A percentile compares a stretch with the other conserved stretches of the same genome.
phyloP scores from a whole-genome alignment of 2,888 invertebrate genomes.

The Pseudococcus jackbeardsleyi region DNA sequence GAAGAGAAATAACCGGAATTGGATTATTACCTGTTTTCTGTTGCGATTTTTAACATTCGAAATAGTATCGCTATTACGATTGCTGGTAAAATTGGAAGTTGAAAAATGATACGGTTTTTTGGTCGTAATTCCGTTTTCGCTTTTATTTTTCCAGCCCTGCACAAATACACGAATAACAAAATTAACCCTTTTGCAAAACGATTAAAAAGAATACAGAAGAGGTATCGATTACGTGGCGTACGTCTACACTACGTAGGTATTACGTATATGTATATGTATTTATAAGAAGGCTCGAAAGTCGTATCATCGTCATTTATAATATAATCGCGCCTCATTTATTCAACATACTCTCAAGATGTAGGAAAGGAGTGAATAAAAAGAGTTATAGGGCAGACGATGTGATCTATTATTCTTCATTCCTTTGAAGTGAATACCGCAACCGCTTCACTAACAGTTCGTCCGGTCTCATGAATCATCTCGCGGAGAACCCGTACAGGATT shows the following conservation, averaged over 20 bases:
- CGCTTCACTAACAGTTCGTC: conserved; percentile 61
- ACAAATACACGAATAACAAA: conserved; percentile 27
- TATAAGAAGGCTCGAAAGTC: conserved; percentile 35
- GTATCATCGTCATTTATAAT: conserved; percentile 62
- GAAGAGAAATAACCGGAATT: conserved; percentile 7
- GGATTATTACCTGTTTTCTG: conserved; percentile 44
- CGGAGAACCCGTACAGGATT: conserved; percentile 52
- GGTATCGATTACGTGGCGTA: conserved; percentile 4
- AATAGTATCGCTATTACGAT: not conserved
- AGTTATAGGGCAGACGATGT: conserved; percentile 64
- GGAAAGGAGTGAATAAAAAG: conserved; percentile 62
- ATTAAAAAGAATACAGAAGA: not conserved
- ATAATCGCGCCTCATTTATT: conserved; percentile 63
- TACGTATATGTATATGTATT: not conserved
- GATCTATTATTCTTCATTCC: conserved; percentile 63
- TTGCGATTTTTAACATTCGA: conserved; percentile 32
- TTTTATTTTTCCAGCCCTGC: conserved; percentile 54
- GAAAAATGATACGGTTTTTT: conserved; percentile 50
- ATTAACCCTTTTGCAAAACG: conserved; percentile 9
- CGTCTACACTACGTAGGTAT: not conserved
- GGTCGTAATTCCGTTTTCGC: conserved; percentile 43
- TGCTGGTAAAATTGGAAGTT: conserved; percentile 38
- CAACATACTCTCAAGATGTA: conserved; percentile 51
- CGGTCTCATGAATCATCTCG: conserved; percentile 64
- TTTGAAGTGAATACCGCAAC: conserved; percentile 63